Base-by-base conservation (phyloP, 2,888 invertebrate genomes). In the Synanthedon andrenaeformis region DNA sequence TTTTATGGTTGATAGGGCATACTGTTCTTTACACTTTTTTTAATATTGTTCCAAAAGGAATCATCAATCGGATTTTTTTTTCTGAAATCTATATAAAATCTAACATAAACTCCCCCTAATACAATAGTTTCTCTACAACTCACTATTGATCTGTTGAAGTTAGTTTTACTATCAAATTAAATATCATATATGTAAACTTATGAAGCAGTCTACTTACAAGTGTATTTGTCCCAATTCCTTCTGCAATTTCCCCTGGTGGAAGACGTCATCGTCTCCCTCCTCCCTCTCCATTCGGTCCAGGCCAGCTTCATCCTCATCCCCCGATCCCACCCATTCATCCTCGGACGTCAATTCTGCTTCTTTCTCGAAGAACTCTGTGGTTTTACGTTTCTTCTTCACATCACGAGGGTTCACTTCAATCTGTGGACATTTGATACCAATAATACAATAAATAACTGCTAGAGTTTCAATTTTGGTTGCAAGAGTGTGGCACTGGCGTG, bases 281-380 rank as follows among this genome's bases (percentile, higher is more conserved):
- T 97, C 97, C 3, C 90, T 83, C 72, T 97, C 97, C 76, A 96
- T 90, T 53, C 90, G 87, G 71, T 97, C 96, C 65, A 94, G 76
- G 54, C 91, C 92, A 42, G 90, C 90, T 77, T 96, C 95, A 74
- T 96, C 95, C 77, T 95, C 97, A 69, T 96, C 96, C 0, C 91
- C 96, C 51, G 95, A 95, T 0, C 92, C 95, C 1, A 72, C 71
- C 92, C 93, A 95, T 61, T 96, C 96, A 3, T 94, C 95, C 68
- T 96, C 97, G 0, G 96, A 96, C 0, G 84, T 84, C 41, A 98
- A 79, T 68, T 97, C 97, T 0, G 97, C 97, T 80, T 98, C 97
- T 45, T 92, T 90, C 62, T 98, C 97, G 53, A 97, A 89, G 84
- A 96, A 98, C 52, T 94, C 93, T 1, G 87, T 77, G 0, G 89